Evolutionary conservation across 2,888 invertebrate genomes (phyloP), one percentile per base, ranked within the genome.

Genomic region (Orthosia gracilis): DNA sequence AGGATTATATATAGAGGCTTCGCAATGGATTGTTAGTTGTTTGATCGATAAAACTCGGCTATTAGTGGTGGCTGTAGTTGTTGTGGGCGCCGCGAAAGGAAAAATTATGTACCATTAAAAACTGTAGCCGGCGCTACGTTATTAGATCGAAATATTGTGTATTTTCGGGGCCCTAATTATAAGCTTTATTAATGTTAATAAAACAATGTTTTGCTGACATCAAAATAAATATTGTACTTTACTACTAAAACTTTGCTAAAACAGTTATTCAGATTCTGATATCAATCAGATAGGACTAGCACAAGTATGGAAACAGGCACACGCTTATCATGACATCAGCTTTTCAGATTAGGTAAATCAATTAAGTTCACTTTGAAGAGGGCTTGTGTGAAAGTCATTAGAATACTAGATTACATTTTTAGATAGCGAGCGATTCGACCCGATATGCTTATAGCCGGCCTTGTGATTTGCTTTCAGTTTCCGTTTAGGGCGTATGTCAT

Each of bases 11-110:
- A 76, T 71, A 79, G 62, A 77, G 62, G 72, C 67, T 73, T 66
- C 73, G 65, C 77, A 68, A 62, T 73, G 59, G 67, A 69, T 74
- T 73, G 80, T 80, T 76, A 77, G 78, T 69, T 83, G 84, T 88
- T 88, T 84, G 85, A 85, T 90, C 87, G 87, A 89, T 88, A 87
- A 83, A 85, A 74, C 78, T 74, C 31, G 58, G 68, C 74, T 84
- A 76, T 69, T 66, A 72, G 68, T 54, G 31, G 64, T 23, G 31
- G 47, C n/a, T 45, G 45, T 58, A 65, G 49, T 59, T 7, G 71
- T 62, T 17, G 55, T 17, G 55, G 62, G n/a, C 23, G 45, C 52
- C 12, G 52, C 31, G n/a, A 58, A 67, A 64, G 40, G 54, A 59
- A 69, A 54, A 73, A 62, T 40, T 31, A 70, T 71, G 50, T 78